Evolutionary conservation across 2,113 vertebrate species (phyloP).

Genomic region (Pterocles orientalis): DNA sequence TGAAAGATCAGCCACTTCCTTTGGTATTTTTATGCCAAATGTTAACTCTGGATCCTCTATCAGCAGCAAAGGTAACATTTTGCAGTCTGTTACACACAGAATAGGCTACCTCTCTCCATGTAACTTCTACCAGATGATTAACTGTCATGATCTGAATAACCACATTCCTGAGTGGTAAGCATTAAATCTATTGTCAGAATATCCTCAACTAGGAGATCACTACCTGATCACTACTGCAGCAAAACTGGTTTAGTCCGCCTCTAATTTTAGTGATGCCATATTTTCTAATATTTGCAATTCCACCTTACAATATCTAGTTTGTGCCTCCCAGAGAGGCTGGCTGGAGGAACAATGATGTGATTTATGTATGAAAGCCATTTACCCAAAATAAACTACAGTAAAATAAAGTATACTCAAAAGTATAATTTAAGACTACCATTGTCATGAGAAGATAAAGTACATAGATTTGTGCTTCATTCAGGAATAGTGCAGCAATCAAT

Average conservation of each 20-base stretch:
- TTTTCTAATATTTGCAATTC: background rate
- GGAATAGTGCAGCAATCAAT: background rate
- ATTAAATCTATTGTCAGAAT: background rate
- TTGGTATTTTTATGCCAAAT: background rate
- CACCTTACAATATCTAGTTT: background rate
- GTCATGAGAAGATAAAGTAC: background rate
- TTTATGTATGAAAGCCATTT: background rate
- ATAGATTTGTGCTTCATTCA: slow-evolving; percentile 9
- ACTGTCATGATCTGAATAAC: background rate
- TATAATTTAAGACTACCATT: background rate
- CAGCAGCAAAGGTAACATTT: background rate
- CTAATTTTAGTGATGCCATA: rapidly evolving
- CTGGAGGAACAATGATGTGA: background rate
- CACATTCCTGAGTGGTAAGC: background rate
- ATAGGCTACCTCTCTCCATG: background rate
- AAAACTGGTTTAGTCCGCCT: background rate
- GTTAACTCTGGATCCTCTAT: background rate
- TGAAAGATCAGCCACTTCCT: slow-evolving; percentile 19
- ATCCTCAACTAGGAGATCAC: background rate
- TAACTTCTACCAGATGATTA: background rate
- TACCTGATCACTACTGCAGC: background rate
- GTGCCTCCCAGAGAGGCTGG: background rate
- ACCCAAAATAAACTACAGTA: slow-evolving; percentile 21
- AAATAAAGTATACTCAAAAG: slow-evolving; percentile 7
- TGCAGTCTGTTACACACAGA: background rate